Evolutionary conservation across 2,888 invertebrate genomes (phyloP).

Genomic region (Mystacides longicornis): DNA sequence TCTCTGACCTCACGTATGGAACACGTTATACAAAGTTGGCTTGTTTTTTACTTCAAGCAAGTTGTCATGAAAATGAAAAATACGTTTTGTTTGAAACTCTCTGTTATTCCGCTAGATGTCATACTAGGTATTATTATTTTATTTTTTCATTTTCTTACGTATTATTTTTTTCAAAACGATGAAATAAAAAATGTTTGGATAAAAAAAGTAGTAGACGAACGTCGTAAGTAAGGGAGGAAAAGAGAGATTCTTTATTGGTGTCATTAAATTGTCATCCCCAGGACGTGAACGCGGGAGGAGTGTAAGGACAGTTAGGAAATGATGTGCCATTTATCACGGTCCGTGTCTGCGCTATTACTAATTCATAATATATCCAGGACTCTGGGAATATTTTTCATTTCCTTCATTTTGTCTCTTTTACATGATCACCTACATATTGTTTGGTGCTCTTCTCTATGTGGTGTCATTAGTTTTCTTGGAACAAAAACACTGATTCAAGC

Average conservation of each 20-base stretch:
- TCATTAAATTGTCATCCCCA: constrained; percentile 25
- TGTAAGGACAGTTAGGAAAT: constrained; percentile 16
- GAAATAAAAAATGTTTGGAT: neutral
- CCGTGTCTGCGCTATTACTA: constrained; percentile 2
- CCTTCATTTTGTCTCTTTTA: neutral
- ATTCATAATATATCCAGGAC: constrained; percentile 6
- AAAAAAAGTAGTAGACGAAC: neutral
- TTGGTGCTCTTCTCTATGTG: neutral
- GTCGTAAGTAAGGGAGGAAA: neutral
- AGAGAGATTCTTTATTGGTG: constrained; percentile 21
- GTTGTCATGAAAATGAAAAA: neutral
- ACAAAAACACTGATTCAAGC: too few relatives aligned
- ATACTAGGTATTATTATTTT: too few relatives aligned
- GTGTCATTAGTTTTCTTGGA: too few relatives aligned
- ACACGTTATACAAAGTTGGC: neutral
- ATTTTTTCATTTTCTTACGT: neutral
- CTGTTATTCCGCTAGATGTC: neutral
- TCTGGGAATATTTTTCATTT: neutral
- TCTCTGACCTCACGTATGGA: too few relatives aligned
- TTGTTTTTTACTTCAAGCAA: neutral
- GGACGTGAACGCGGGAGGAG: constrained; percentile 15
- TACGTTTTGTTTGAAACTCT: neutral
- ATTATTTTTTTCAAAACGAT: neutral
- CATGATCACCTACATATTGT: neutral
- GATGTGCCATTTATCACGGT: constrained; percentile 13